Conservation (phyloP, 2,888 invertebrate species). For the Thymelicus lineola region DNA sequence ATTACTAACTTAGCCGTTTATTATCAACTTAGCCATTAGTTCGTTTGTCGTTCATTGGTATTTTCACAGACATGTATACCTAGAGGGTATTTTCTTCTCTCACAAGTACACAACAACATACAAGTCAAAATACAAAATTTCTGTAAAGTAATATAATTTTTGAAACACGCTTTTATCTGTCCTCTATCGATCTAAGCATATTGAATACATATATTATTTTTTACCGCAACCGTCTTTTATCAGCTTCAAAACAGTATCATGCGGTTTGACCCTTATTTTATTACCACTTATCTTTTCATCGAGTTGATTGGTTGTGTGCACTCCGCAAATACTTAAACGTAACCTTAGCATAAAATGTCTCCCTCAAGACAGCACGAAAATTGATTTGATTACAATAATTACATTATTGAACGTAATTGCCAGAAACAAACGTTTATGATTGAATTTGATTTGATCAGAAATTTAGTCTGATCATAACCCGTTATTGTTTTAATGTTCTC, state of each 20-base stretch:
- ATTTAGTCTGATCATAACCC: neutral
- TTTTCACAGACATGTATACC: too few species aligned
- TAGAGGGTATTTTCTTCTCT: too few species aligned
- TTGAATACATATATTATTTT: too few species aligned
- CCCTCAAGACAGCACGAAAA: neutral
- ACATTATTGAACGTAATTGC: neutral
- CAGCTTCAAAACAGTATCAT: neutral
- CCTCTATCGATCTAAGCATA: too few species aligned
- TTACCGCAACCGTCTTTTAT: neutral
- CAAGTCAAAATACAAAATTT: too few species aligned
- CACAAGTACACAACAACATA: too few species aligned
- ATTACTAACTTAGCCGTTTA: too few species aligned
- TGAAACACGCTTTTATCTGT: too few species aligned
- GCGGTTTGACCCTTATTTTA: neutral
- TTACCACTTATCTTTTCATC: neutral
- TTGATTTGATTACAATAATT: neutral
- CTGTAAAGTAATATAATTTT: too few species aligned
- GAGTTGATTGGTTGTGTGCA: constrained; percentile 4
- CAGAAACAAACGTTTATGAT: neutral
- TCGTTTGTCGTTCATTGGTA: too few species aligned
- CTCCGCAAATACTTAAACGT: neutral
- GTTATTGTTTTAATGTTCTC: neutral
- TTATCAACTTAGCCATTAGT: too few species aligned
- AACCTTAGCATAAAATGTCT: neutral
- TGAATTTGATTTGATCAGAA: neutral